Percentiles rank a stretch among this genome's conserved stretches.
phyloP scores from a whole-genome alignment of 2,113 vertebrate genomes.

The Amblyornis subalaris region DNA sequence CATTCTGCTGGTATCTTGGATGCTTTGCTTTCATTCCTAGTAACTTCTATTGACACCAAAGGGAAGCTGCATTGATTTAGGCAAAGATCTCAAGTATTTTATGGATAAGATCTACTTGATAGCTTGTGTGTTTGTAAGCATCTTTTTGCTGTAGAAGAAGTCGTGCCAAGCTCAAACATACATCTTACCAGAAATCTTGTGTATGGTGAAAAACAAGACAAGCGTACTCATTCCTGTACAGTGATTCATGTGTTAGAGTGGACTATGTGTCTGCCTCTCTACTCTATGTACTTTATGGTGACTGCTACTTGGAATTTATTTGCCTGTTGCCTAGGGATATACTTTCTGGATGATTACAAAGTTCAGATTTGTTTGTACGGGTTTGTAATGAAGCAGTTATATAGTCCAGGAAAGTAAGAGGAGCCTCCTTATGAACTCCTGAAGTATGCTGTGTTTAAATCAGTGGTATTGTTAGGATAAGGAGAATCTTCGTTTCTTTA shows the following conservation, averaged over 20 bases:
- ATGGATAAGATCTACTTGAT: not conserved
- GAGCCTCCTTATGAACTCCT: not conserved
- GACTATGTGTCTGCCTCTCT: not conserved
- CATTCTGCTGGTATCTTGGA: not conserved
- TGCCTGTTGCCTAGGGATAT: conserved; percentile 42
- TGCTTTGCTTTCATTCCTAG: not conserved
- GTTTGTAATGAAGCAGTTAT: not conserved
- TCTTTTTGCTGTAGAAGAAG: not conserved
- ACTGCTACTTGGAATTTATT: conserved; percentile 41
- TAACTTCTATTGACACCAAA: not conserved
- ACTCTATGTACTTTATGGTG: conserved; percentile 6
- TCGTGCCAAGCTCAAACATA: not conserved
- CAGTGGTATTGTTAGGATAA: not conserved
- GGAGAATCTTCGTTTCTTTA: not conserved
- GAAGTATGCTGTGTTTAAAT: not conserved
- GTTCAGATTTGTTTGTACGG: conserved; percentile 25
- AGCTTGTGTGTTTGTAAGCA: not conserved
- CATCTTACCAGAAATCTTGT: not conserved
- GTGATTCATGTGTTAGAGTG: conserved; percentile 6
- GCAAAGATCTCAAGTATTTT: not conserved
- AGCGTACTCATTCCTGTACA: not conserved
- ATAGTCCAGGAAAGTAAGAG: not conserved
- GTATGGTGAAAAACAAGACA: not conserved
- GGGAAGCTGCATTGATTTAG: not conserved
- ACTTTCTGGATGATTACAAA: conserved; percentile 34